These are phyloP conservation scores for Pseudopipra pipra DNA, from an alignment of 2,113 vertebrate genomes.

Conservation along the genomic window DNA sequence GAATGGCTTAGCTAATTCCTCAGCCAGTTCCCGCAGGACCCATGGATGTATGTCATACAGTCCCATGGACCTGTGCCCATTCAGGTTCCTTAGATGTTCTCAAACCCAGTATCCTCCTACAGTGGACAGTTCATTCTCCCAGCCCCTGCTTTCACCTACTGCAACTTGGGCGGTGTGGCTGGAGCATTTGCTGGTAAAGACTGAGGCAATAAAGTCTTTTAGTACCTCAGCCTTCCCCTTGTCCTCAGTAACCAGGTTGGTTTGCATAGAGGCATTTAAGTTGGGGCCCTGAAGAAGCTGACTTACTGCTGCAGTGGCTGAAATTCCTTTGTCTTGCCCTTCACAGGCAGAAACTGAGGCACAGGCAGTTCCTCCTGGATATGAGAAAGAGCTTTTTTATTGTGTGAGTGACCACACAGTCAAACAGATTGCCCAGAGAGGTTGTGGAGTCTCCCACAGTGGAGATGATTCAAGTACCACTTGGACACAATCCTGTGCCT, in stretches of 20 bases:
- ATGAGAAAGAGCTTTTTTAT: not conserved
- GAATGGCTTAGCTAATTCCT: not conserved
- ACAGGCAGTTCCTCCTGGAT: not conserved
- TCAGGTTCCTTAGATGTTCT: not conserved
- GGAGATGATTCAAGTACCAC: not conserved
- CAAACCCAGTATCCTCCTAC: not conserved
- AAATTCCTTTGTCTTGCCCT: not conserved
- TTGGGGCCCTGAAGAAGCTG: fast-evolving
- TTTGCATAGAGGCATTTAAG: not conserved
- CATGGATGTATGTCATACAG: not conserved
- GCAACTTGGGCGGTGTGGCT: not conserved
- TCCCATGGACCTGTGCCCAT: not conserved
- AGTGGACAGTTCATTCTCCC: not conserved
- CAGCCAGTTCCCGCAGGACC: not conserved
- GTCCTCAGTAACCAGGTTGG: not conserved
- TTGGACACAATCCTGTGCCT: not conserved
- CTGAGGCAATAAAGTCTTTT: not conserved
- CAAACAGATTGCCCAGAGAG: not conserved
- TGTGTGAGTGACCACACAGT: not conserved
- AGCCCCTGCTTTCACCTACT: not conserved
- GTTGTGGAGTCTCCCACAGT: not conserved
- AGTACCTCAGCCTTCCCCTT: not conserved
- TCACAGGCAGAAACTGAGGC: not conserved
- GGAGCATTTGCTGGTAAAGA: not conserved
- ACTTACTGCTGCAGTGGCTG: not conserved